These are phyloP conservation scores for Drosophila atripex DNA, from an alignment of 2,888 invertebrate genomes.

Conservation along the genomic window DNA sequence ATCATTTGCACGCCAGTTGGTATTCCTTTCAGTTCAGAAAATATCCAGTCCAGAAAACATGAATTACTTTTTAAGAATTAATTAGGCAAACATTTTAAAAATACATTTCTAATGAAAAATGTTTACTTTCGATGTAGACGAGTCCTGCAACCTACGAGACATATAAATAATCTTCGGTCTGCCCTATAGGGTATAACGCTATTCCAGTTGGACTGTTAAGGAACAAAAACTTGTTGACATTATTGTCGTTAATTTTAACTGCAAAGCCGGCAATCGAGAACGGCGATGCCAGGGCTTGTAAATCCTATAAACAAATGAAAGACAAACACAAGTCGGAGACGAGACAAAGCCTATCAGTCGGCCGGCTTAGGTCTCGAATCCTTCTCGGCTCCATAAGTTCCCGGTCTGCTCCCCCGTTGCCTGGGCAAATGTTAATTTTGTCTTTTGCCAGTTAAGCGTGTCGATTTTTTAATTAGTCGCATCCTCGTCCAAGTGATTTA, in stretches of 20 bases:
- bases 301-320: constrained; percentile 71
- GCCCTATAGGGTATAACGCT: not conserved
- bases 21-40: not conserved
- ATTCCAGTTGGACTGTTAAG: constrained; percentile 10
- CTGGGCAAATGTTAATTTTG: constrained; percentile 75
- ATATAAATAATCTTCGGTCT: not conserved
- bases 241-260: constrained; percentile 72
- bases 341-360: constrained; percentile 70
- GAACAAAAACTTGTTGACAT: constrained; percentile 73
- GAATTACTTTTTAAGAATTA: not conserved
- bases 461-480: constrained; percentile 80
- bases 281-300: constrained; percentile 32
- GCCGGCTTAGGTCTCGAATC: constrained; percentile 14
- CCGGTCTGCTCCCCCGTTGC: constrained; percentile 31
- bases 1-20: constrained; percentile 61
- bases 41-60: not conserved
- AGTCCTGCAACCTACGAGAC: not conserved
- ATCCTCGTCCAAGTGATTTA: constrained; percentile 77
- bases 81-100: not conserved
- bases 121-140: not conserved
- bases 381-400: constrained; percentile 18
- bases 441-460: constrained; percentile 79
- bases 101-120: not conserved
- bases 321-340: constrained; percentile 30
- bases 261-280: constrained; percentile 46